Base-by-base conservation (phyloP, 2,888 invertebrate genomes). In the Germaria angustata region DNA sequence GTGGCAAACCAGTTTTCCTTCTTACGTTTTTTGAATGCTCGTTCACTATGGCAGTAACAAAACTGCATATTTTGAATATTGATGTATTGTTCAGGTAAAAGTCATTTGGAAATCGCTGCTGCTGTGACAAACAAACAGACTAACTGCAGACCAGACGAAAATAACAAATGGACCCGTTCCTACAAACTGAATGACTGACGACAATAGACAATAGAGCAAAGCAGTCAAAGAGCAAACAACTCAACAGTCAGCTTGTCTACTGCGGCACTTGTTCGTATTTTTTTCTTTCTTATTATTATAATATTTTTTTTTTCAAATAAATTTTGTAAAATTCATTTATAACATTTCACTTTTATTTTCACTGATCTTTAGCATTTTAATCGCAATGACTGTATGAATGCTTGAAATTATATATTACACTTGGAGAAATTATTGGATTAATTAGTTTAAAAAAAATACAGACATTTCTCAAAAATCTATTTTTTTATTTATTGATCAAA, bases 321-420 rank as follows among this genome's bases (percentile, higher is more conserved):
- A 61, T 63, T 59, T 59, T 68, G 17, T 44, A 17, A 55, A 69
- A 69, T 49, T 13, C 73, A 63, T 63, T 80, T 49, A n/a, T n/a
- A 76, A 63, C 80, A 68, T 75, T 80, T 80, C 80, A 80, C 80
- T 80, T 80, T 76, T 75, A 69, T 75, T 80, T 80, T 80, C 72
- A 79, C 72, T 66, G 41, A 57, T 20, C 28, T 63, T 79, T 65
- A 65, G 46, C 39, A 36, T 49, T 49, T 59, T 59, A 59, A 68
- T 51, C 68, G 9, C 66, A 66, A 57, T 49, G 39, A 66, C 22
- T 44, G 65, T 22, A 44, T 32, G 65, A 41, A 61, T 77, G 13
- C 34, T 51, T 32, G 24, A 68, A 34, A 77, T 77, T 59, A 28
- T 13, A 41, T 28, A 41, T 0, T 51, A 68, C 76, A 77, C 76